Evolutionary conservation across 2,888 invertebrate genomes (phyloP), one percentile per base, ranked within the genome.

Genomic region (Pediacus dermestoides): DNA sequence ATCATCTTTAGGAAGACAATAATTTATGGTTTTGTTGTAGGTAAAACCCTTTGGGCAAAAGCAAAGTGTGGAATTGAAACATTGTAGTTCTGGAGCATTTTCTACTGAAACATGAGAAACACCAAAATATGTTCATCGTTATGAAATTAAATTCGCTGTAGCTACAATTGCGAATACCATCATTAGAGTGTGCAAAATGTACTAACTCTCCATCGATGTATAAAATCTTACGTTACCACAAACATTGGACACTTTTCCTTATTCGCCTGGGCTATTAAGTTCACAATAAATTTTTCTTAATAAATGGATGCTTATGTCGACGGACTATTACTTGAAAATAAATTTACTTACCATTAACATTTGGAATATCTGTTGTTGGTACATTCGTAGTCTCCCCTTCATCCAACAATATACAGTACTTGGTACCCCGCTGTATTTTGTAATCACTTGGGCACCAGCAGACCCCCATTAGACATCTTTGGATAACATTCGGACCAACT

Each of bases 381-480:
- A 28, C 38, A 7, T 16, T 34, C 12, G 38, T 23, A 23, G 21
- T 14, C 1, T 39, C 38, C n/a, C 33, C 37, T 27, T 48, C 47
- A 22, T 38, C 40, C 16, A 12, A 30, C 16, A 25, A 42, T 11
- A 55, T 38, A 37, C 68, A 67, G 37, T 60, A 63, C 16, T 46
- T 49, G 1, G 58, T 58, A 6, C 46, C 57, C 10, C 39, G 30
- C 37, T 60, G 55, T 10, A 63, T 61, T 32, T 64, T 60, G 64
- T 73, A 81, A 9, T 76, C 78, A 16, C 55, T 48, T 2, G 74
- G 73, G 64, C 85, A 85, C 69, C 74, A 76, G 58, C 85, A 85
- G 39, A 66, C 55, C 14, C 64, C 71, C 2, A 66, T 43, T 2
- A 70, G 46, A 55, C 78, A 77, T 28, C 50, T 53, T 37, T 63